Conservation (phyloP, 2,888 invertebrate genomes). For the Melanotus villosus region DNA sequence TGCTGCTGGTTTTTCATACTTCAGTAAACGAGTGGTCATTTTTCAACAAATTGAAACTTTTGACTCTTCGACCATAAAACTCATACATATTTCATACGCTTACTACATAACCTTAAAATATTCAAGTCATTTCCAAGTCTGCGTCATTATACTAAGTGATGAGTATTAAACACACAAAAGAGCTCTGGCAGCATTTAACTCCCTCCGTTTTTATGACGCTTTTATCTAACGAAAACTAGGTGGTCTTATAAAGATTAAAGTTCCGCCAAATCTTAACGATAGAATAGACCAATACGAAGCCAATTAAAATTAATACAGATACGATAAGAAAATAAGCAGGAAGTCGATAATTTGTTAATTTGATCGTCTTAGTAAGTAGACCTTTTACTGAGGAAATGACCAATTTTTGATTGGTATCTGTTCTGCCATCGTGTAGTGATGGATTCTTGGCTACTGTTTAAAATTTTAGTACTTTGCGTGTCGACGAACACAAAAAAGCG, state of each 20-base stretch:
- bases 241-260: conserved; percentile 6
- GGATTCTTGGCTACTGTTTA: conserved; percentile 21
- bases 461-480: conserved; percentile 29
- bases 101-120: too few relatives aligned
- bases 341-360: conserved; percentile 34
- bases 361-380: conserved; percentile 9
- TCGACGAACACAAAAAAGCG: conserved; percentile 29
- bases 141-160: neutral
- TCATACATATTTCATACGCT: neutral
- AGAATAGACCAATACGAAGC: conserved; percentile 3
- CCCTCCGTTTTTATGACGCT: neutral
- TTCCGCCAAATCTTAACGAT: conserved; percentile 13
- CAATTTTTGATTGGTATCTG: conserved; percentile 33
- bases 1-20: neutral
- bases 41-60: conserved; percentile 7
- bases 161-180: neutral
- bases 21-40: neutral
- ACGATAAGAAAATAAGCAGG: conserved; percentile 20
- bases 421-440: conserved; percentile 7
- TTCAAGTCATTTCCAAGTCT: neutral
- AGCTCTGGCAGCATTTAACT: neutral
- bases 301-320: conserved; percentile 10
- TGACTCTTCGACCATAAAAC: neutral
- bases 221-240: neutral
- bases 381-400: conserved; percentile 18